Conservation (phyloP, 2,113 vertebrate species). For the Alouatta palliata region DNA sequence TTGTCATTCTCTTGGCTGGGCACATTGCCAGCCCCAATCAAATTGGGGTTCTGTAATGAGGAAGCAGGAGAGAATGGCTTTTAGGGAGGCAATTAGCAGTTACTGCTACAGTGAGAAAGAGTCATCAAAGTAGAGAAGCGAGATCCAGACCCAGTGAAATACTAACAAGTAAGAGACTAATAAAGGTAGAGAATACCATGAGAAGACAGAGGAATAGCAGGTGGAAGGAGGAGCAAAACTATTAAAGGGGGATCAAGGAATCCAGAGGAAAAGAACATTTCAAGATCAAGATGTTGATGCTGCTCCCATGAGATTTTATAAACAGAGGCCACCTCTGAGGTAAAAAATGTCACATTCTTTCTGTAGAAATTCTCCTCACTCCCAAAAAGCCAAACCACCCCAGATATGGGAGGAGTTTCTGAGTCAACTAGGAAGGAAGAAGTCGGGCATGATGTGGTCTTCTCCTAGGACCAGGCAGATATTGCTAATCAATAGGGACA, state of each 20-base stretch:
- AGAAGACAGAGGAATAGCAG: neutral
- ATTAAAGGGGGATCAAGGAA: neutral
- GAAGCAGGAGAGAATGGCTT: neutral
- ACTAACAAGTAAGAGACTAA: neutral
- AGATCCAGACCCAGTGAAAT: neutral
- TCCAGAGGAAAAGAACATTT: neutral
- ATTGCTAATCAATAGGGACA: accelerated
- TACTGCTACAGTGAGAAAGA: neutral
- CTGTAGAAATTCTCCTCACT: neutral
- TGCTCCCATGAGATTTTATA: neutral
- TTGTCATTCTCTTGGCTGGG: neutral
- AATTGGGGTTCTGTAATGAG: neutral
- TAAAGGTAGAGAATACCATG: neutral
- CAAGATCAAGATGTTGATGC: neutral
- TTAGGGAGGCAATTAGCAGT: neutral
- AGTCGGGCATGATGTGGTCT: neutral
- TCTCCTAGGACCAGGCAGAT: neutral
- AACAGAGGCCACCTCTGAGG: neutral
- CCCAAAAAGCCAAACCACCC: neutral
- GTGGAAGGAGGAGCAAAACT: neutral
- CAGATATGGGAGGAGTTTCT: neutral
- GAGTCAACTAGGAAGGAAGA: neutral
- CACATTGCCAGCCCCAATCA: neutral
- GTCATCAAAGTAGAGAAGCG: neutral
- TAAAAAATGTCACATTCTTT: neutral